phyloP scores from a whole-genome alignment of 1,140 invertebrate genomes.

The Diachasma alloeum region DNA sequence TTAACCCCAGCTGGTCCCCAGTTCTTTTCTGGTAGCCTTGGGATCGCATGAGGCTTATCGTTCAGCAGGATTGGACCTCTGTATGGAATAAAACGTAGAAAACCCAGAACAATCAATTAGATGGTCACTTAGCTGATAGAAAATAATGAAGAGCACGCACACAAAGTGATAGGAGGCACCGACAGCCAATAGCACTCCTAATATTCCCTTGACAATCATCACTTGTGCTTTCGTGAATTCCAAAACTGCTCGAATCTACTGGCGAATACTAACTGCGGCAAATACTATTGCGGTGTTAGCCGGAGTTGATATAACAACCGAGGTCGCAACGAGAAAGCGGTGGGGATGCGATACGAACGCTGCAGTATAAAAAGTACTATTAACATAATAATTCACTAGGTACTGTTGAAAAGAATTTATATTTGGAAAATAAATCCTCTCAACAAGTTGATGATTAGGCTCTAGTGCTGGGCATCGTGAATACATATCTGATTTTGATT shows the following conservation, averaged over 20 bases:
- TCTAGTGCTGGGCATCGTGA: background rate
- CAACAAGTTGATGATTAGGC: background rate
- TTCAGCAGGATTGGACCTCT: background rate
- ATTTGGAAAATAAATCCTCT: background rate
- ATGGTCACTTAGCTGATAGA: background rate
- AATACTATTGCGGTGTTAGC: background rate
- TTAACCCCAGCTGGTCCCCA: conserved; percentile 60
- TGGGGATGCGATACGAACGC: background rate
- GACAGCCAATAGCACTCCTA: background rate
- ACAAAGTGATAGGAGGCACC: background rate
- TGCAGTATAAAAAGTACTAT: background rate
- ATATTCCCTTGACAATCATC: background rate
- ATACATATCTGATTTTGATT: no score
- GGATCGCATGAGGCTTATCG: conserved; percentile 15
- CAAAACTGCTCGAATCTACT: background rate
- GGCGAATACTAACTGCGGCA: background rate
- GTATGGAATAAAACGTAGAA: background rate
- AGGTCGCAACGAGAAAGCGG: background rate
- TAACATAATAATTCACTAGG: background rate
- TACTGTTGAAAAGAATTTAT: no score
- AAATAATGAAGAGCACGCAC: background rate
- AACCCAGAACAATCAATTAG: background rate
- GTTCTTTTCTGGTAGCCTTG: conserved; percentile 50
- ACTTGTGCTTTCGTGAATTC: background rate
- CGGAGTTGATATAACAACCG: background rate